Base-by-base conservation (phyloP, 2,113 vertebrate species). In the Cyprinodon variegatus region DNA sequence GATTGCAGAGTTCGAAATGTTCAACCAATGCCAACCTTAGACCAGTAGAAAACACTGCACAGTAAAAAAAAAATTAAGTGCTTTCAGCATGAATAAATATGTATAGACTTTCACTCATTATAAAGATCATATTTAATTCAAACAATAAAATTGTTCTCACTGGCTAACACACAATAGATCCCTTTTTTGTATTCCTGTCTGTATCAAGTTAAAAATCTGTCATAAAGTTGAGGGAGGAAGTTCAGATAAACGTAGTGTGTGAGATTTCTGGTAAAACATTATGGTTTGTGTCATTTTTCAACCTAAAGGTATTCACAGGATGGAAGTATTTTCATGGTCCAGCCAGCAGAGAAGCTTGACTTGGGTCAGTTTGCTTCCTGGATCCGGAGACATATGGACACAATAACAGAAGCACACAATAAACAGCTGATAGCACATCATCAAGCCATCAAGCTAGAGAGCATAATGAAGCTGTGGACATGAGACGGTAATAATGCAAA, bases 401-500 rank as follows among this genome's bases (percentile, higher is more conserved):
- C 76, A 81, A 86, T 90, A 85, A 83, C 53, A 79, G 71, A 84
- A 70, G 70, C 82, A 83, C 14, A 83, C 68, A 70, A 86, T 70
- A 75, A 81, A 83, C 75, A 75, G 67, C 74, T 11, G 66, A 83
- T 86, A 77, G 82, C 83, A 84, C 79, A 79, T 85, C 72, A 81
- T 81, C 78, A 66, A 60, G 71, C 74, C 72, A 81, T 81, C 77
- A 67, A 61, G 72, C 74, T 68, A 22, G 1, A 65, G 74, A 60
- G 69, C 13, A 65, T 75, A 73, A 37, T 60, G 57, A 76, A 57
- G 9, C 57, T 20, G 67, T 53, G 76, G 77, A 86, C 70, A 22
- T 57, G 83, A 83, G 76, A 61, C 48, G 41, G 67, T 74, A 73
- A 78, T 76, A 57, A 57, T 57, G 50, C 50, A 77, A 78, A 1